Percentiles rank a stretch among this genome's conserved stretches.
These are phyloP conservation scores for Sphaeridia pumilis DNA, from an alignment of 2,888 invertebrate genomes.

Conservation along the genomic window DNA sequence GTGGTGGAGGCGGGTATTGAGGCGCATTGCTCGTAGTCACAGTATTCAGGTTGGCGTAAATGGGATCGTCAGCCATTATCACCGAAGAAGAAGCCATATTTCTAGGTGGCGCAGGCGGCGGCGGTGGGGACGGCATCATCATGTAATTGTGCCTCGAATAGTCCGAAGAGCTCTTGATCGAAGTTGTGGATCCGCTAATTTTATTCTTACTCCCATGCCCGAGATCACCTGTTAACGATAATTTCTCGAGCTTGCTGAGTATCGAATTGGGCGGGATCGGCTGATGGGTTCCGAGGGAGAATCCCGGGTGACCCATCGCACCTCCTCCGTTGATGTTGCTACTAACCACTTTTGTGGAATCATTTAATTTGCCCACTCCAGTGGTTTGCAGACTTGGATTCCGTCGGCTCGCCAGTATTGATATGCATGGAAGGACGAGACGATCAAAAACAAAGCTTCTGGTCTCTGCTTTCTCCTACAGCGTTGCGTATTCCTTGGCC, in stretches of 20 bases:
- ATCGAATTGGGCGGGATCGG: background rate
- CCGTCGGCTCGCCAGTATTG: conserved; percentile 2
- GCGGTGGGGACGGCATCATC: conserved; percentile 10
- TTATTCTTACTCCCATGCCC: too few species aligned
- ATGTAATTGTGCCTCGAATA: conserved; percentile 6
- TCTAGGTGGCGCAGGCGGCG: conserved; percentile 14
- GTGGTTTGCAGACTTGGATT: background rate
- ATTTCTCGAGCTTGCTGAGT: conserved; percentile 13
- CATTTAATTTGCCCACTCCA: background rate
- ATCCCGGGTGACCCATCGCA: background rate
- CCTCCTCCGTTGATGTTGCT: background rate
- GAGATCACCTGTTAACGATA: background rate
- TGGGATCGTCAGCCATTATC: conserved; percentile 14
- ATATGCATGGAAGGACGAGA: too few species aligned
- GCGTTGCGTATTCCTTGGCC: too few species aligned
- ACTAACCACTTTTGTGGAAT: too few species aligned
- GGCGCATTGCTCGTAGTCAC: conserved; percentile 13
- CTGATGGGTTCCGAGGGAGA: background rate
- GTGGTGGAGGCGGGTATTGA: conserved; percentile 20
- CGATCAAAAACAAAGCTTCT: too few species aligned
- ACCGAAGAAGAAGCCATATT: too few species aligned
- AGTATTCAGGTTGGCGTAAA: conserved; percentile 16
- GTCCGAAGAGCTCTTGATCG: conserved; percentile 2
- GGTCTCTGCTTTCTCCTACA: too few species aligned
- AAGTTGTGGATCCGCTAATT: conserved; percentile 2